Evolutionary conservation across 2,888 invertebrate species (phyloP), one percentile per base, ranked within the genome.

Genomic region (Tenthredo livida): DNA sequence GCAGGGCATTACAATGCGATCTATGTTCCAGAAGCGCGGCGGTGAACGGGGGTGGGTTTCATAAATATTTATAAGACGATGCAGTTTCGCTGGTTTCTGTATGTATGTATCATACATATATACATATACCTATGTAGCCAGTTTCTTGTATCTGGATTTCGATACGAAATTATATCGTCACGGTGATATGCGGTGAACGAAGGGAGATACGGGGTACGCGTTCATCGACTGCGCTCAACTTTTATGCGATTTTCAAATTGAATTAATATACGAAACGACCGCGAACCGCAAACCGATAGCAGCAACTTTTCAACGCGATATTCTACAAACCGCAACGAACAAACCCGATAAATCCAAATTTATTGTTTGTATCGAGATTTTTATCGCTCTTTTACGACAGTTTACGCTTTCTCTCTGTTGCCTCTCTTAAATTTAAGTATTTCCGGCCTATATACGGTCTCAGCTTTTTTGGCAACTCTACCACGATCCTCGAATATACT

Each of bases 1-100:
- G 87, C 86, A 89, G 89, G 87, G 40, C 88, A 90, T 90, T 91
- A 89, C 89, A 88, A 90, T 91, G 89, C 90, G 86, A 90, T 90
- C 89, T 88, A 87, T 86, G 89, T 89, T 89, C 88, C 87, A 87
- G 73, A 33, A 67, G 67, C 67, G 25, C 85, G 86, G 86, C 61
- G 86, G 43, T 25, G 70, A 40, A 61, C 37, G 61, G 50, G 54
- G 54, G 83, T 25, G 47, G 83, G 40, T 70, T 84, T 54, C 84
- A 85, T 86, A 85, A 85, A 86, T 86, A 86, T 86, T 86, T 85
- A 86, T 86, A 75, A 84, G 70, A 40, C 47, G 37, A 84, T 72
- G 84, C 84, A 85, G 83, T 83, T 50, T 70, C 67, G 10, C 77
- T 54, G 50, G 40, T 37, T n/a, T 2, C 50, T 25, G 65, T 70